phyloP scores from a whole-genome alignment of 2,888 invertebrate species.

The Sisyra nigra region DNA sequence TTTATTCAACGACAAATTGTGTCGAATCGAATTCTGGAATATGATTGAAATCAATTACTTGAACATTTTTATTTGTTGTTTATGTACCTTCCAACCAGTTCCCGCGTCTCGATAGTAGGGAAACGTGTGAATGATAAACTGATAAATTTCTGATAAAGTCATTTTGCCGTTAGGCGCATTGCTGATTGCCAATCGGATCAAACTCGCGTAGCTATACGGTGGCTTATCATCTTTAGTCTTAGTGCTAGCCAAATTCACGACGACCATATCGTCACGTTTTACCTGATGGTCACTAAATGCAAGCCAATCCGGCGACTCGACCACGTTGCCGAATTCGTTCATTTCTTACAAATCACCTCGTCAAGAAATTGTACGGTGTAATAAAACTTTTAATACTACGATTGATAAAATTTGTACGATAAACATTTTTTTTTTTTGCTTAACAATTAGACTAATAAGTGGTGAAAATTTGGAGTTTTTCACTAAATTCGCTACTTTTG shows the following conservation, averaged over 20 bases:
- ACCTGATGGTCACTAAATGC: background rate
- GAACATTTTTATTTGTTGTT: background rate
- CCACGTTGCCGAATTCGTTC: no score
- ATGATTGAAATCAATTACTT: no score
- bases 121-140: constrained; percentile 54
- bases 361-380: no score
- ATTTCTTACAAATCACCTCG: no score
- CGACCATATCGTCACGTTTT: background rate
- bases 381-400: no score
- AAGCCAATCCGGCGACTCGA: no score
- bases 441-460: no score
- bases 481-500: no score
- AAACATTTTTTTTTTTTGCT: no score
- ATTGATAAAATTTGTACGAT: no score
- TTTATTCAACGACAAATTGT: constrained; percentile 54
- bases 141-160: constrained; percentile 58
- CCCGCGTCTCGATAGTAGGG: constrained; percentile 54
- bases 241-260: background rate
- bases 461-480: no score
- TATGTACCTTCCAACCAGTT: constrained; percentile 52
- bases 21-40: constrained; percentile 53
- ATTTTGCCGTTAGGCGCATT: constrained; percentile 48
- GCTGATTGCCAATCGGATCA: constrained; percentile 53
- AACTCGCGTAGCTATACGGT: constrained; percentile 45
- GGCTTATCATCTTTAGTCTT: constrained; percentile 7